Evolutionary conservation across 2,113 vertebrate species (phyloP), one percentile per base, ranked within the genome.

Genomic region (Hassar affinis): DNA sequence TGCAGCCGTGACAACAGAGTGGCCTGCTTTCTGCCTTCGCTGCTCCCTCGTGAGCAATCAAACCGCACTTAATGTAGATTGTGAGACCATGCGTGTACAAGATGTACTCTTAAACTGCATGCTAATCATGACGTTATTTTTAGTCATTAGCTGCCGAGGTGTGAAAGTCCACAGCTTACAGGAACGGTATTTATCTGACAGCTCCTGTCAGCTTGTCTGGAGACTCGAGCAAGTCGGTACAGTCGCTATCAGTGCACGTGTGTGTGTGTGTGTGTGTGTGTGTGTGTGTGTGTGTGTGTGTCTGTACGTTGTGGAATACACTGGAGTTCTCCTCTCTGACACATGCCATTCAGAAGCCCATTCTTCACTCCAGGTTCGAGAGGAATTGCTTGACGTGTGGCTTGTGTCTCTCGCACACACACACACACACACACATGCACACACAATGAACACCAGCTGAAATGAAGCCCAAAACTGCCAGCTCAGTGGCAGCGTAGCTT

Each of bases 321-420:
- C 87, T 56, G 82, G 84, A 72, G 91, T 93, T 92, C 93, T 89
- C 91, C 92, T 89, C 49, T 88, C 89, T 89, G 93, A 89, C 91
- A 93, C 91, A 89, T 92, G 92, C 89, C 93, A 92, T 83, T 95
- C 92, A 93, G 89, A 86, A 90, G 88, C 85, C 85, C 84, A 89
- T 91, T 78, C 86, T 85, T 89, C 49, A 57, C 75, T 77, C 25
- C 51, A 89, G 85, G 71, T 88, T 89, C 78, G 51, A 87, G 85
- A 88, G 72, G 27, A 81, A 80, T 86, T 85, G 84, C 80, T 85
- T 61, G 86, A 78, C 47, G 51, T 42, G 42, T 84, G 82, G 66
- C 64, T 80, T 35, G 45, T 52, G 81, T 66, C 49, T 81, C 38
- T 78, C 33, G 2, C 15, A 79, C 38, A 88, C 79, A 77, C 75